These are phyloP conservation scores for Capreolus pygargus DNA, from an alignment of 2,113 vertebrate genomes.

Conservation along the genomic window DNA sequence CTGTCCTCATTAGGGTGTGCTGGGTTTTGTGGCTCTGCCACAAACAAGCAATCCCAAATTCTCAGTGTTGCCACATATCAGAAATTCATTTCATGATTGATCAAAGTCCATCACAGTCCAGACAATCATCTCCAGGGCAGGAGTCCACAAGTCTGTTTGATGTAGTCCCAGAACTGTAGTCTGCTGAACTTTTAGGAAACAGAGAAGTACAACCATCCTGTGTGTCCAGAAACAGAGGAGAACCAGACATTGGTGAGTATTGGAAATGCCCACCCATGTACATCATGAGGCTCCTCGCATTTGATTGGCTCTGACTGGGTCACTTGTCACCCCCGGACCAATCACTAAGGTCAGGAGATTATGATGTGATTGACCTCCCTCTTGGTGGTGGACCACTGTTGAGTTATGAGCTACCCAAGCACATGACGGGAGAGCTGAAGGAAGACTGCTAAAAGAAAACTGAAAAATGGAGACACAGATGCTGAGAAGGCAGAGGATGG, in stretches of 20 bases:
- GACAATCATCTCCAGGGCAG: neutral
- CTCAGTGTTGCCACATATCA: neutral
- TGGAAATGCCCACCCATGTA: neutral
- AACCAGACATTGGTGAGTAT: neutral
- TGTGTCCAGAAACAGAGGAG: neutral
- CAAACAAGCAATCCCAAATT: neutral
- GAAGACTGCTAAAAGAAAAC: neutral
- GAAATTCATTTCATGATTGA: neutral
- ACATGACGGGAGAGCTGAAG: neutral
- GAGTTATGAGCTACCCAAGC: neutral
- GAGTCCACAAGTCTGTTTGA: neutral
- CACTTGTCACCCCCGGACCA: neutral
- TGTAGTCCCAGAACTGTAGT: neutral
- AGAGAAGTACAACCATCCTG: neutral
- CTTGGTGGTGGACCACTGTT: neutral
- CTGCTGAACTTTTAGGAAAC: neutral
- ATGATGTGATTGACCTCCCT: neutral
- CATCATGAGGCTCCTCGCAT: neutral
- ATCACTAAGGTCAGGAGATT: neutral
- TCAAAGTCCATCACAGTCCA: neutral
- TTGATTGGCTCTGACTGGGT: neutral
- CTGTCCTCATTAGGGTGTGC: neutral
- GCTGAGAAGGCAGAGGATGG: neutral
- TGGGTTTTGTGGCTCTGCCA: neutral
- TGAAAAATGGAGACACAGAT: neutral